Evolutionary conservation across 2,888 invertebrate genomes (phyloP).

Genomic region (Ophion ellenae): DNA sequence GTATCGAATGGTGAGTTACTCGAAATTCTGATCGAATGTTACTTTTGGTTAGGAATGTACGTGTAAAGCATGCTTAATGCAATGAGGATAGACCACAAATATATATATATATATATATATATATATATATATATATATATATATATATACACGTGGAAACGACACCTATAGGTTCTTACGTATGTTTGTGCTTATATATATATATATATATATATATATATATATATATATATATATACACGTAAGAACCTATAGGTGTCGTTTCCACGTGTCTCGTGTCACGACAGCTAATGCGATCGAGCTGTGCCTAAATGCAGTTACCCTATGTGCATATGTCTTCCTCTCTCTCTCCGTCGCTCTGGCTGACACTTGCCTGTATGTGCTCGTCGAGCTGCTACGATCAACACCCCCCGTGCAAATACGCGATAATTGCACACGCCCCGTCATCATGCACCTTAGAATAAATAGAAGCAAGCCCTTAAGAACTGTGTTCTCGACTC

Average conservation of each 20-base stretch:
- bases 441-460: neutral
- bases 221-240: neutral
- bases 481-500: neutral
- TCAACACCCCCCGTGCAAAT: constrained; percentile 13
- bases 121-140: too few relatives aligned
- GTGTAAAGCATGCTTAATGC: constrained; percentile 23
- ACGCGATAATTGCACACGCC: constrained; percentile 14
- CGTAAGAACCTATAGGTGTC: constrained; percentile 5
- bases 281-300: constrained; percentile 43
- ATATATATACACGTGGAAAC: too few relatives aligned
- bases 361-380: neutral
- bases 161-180: too few relatives aligned
- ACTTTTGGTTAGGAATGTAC: neutral
- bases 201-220: neutral
- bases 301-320: constrained; percentile 40
- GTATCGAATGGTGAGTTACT: neutral
- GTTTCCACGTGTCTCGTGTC: constrained; percentile 22
- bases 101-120: neutral
- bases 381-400: neutral
- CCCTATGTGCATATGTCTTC: constrained; percentile 15
- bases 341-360: constrained; percentile 5
- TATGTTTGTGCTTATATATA: too few relatives aligned
- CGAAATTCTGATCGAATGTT: neutral
- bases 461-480: neutral
- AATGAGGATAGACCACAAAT: constrained; percentile 31